Conservation (phyloP, 2,888 invertebrate genomes). For the Metacarcinus magister region DNA sequence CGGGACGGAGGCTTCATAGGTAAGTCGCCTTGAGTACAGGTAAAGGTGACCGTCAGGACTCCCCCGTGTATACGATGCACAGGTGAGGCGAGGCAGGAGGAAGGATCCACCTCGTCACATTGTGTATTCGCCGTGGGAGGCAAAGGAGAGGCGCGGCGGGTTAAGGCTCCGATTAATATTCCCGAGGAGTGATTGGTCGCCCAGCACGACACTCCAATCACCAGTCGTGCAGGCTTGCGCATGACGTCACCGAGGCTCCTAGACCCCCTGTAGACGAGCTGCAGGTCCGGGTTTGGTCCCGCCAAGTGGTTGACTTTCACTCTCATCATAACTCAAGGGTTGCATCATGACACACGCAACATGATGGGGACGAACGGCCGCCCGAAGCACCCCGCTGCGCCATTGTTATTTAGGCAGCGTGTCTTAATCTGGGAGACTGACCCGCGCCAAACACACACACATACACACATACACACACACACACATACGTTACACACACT, state of each 20-base stretch:
- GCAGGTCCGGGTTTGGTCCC: background rate
- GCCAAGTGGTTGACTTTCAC: background rate
- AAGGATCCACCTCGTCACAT: background rate
- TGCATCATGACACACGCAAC: background rate
- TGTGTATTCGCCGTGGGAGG: background rate
- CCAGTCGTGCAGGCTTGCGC: background rate
- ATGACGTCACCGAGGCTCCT: background rate
- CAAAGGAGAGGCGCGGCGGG: background rate
- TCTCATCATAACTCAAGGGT: slow-evolving; percentile 36
- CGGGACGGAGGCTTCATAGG: background rate
- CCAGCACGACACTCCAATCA: background rate
- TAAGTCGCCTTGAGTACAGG: background rate
- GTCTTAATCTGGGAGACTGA: background rate
- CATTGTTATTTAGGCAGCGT: background rate
- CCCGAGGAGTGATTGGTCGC: background rate
- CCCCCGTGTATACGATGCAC: no score
- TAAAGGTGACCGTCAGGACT: no score
- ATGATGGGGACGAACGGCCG: background rate
- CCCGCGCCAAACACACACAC: background rate
- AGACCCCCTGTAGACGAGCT: background rate
- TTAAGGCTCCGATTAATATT: background rate
- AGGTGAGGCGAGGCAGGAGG: background rate
- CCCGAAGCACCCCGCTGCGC: background rate
- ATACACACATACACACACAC: slow-evolving; percentile 56
- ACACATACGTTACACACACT: slow-evolving; percentile 63